Base-by-base conservation (phyloP, 2,797 vertebrate species). In the Cuniculus paca region DNA sequence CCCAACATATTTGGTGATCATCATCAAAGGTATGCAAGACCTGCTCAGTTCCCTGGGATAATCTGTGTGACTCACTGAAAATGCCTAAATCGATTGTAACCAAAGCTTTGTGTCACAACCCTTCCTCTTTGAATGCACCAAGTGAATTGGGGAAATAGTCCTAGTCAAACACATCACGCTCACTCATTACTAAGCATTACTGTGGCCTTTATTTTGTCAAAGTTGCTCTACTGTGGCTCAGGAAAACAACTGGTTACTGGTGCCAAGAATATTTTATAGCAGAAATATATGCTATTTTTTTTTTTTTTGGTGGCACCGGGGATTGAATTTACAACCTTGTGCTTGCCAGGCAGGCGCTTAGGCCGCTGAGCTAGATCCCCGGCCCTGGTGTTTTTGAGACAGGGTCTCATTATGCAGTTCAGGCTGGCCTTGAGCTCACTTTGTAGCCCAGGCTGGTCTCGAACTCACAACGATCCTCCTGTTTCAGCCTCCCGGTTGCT, bases 31-130 rank as follows among this genome's bases (percentile, higher is more conserved):
- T 86, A 75, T 91, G 75, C 61, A 81, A 92, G 85, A 92, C 54
- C 34, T 50, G 26, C 58, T 48, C 87, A 94, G 91, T 83, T 95
- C 84, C 84, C 68, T 42, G 28, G 75, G 52, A 75, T 97, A 95
- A 95, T 88, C 79, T 95, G 31, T 74, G 58, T 97, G 95, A 94
- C 88, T 97, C 95, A 94, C 50, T 3, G 11, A 45, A 95, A 89
- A 52, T 88, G 75, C 52, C 54, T 20, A 34, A 22, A 24, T 22
- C 34, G 95, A n/a, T 60, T 88, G 42, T 89, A 90, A 89, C 19
- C 75, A 94, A 87, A 95, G 79, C 42, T 92, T 84, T 79, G 60
- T 80, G 82, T 60, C 90, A 80, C 20, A 42, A 80, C 58, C 39
- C 81, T 42, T 81, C 72, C 75, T 97, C 84, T 82, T 84, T 42